These are phyloP conservation scores for Dolichomitus sp. DNA, from an alignment of 2,888 invertebrate genomes.

Conservation along the genomic window DNA sequence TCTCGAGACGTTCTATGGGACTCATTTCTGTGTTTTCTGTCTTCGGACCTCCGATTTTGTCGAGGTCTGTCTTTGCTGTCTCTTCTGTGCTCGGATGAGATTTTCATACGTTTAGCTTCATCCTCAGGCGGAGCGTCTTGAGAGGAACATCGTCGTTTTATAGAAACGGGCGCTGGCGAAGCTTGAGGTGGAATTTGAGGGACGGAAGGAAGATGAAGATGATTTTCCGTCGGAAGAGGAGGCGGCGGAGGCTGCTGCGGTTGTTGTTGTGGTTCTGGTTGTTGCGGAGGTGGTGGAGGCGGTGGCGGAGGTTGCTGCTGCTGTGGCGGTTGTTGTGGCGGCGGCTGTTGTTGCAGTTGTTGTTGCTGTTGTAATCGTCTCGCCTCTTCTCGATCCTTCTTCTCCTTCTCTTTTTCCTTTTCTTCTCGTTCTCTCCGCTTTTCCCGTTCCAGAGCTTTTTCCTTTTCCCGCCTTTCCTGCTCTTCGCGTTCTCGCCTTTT, in stretches of 20 bases:
- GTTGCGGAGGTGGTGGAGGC: conserved; percentile 63
- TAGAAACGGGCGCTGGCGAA: conserved; percentile 89
- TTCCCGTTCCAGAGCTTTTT: conserved; percentile 75
- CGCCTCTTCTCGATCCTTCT: conserved; percentile 82
- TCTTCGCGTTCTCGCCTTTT: conserved; percentile 83
- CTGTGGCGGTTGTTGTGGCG: conserved; percentile 65
- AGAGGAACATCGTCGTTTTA: conserved; percentile 92
- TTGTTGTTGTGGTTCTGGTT: conserved; percentile 73
- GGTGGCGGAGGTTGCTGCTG: conserved; percentile 72
- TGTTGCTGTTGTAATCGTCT: conserved; percentile 77
- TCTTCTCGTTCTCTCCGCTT: conserved; percentile 82
- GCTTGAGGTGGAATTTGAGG: conserved; percentile 75
- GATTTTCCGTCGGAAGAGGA: conserved; percentile 81
- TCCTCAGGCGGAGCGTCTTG: conserved; percentile 90
- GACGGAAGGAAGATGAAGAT: conserved; percentile 75
- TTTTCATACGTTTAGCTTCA: conserved; percentile 89
- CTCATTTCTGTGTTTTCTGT: conserved; percentile 83
- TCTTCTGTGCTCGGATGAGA: conserved; percentile 88
- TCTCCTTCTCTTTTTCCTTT: conserved; percentile 85
- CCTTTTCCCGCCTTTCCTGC: conserved; percentile 85
- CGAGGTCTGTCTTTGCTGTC: conserved; percentile 91
- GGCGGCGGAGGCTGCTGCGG: conserved; percentile 68
- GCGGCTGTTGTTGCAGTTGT: conserved; percentile 70
- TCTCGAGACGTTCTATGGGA: conserved; percentile 85
- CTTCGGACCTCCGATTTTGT: conserved; percentile 83